Evolutionary conservation across 2,113 vertebrate species (phyloP).

Genomic region (Phocoena phocoena): DNA sequence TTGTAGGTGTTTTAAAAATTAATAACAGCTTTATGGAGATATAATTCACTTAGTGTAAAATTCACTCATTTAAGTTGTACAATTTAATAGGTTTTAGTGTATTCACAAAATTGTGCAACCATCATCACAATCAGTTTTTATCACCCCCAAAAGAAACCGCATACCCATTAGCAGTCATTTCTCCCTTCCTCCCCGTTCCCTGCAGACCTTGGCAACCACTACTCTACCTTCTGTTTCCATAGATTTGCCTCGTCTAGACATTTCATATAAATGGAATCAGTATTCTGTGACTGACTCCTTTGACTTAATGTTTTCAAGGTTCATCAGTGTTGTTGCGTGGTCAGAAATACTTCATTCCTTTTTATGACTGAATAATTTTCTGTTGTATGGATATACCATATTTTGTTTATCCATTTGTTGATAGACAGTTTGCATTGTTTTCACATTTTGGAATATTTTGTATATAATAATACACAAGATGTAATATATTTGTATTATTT

Average conservation of each 20-base stretch:
- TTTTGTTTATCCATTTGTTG: neutral
- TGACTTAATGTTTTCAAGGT: conserved; percentile 23
- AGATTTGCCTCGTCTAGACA: neutral
- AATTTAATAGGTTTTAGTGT: conserved; percentile 43
- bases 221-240: neutral
- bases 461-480: neutral
- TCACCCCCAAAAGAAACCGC: neutral
- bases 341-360: neutral
- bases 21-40: conserved; percentile 17
- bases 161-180: neutral
- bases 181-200: neutral
- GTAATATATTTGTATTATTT: neutral
- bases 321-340: neutral
- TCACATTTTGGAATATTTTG: neutral
- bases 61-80: neutral
- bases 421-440: conserved; percentile 13
- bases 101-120: neutral
- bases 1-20: neutral
- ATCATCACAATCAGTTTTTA: conserved; percentile 25
- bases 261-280: neutral
- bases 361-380: neutral
- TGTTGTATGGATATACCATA: neutral
- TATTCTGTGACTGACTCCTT: neutral
- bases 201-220: neutral
- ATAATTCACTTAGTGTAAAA: neutral